Evolutionary conservation across 2,888 invertebrate genomes (phyloP), one percentile per base, ranked within the genome.

Genomic region (Philereme transversata): DNA sequence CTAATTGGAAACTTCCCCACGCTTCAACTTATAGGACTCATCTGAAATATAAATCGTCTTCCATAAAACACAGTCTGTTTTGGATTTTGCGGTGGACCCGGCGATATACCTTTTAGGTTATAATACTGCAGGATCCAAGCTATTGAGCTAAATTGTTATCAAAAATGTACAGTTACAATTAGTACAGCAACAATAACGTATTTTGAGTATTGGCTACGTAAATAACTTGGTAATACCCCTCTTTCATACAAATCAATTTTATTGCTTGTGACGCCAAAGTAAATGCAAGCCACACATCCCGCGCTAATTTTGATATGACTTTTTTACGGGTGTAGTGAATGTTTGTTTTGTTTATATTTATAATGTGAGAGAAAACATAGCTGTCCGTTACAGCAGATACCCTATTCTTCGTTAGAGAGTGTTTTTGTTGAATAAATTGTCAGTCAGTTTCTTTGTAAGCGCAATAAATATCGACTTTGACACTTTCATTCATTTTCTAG

Each of bases 41-140:
- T 88, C 91, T 90, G 83, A 65, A 88, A 88, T 47, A 69, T 51
- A 54, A 60, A 53, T 11, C 47, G 36, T n/a, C 55, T 57, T 53
- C 9, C 47, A 34, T 52, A n/a, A 52, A 36, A 40, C 35, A 4
- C 5, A 9, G 41, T 33, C 40, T 57, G 44, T 64, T 55, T 51
- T 60, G 57, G 47, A 38, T 8, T 44, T 54, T 50, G 49, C 60
- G 63, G 65, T 53, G 76, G 77, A 84, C 83, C 89, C 90, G 91
- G 90, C 88, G 72, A 78, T 71, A 71, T 67, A 51, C 11, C 76
- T 90, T 88, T 66, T 79, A 90, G 90, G 90, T 90, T 91, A 90
- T 77, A 73, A 78, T 75, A 72, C 68, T 76, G 72, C 10, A 56
- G 62, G 67, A 64, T 67, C 35, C 5, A 51, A 48, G 49, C 40